Evolutionary conservation across 2,888 invertebrate genomes (phyloP).

Genomic region (Andrena camellia): DNA sequence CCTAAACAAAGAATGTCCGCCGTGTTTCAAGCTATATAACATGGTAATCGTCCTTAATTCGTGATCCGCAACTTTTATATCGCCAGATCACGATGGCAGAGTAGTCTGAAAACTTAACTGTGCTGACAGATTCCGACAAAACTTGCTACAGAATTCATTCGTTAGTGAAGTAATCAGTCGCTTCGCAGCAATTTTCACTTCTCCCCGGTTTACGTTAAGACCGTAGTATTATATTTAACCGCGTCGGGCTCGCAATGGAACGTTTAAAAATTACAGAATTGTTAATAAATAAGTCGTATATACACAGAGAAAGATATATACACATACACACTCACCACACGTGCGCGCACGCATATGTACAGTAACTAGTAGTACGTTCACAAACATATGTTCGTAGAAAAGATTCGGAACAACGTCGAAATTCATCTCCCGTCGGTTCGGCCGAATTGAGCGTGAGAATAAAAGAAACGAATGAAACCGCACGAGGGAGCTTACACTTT

Average conservation of each 20-base stretch:
- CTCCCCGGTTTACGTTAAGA: slow-evolving; percentile 41
- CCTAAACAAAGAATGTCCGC: slow-evolving; percentile 25
- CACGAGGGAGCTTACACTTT: slow-evolving; percentile 9
- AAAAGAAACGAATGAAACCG: slow-evolving; percentile 30
- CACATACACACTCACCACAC: slow-evolving; percentile 50
- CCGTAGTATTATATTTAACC: slow-evolving; percentile 38
- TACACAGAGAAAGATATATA: slow-evolving; percentile 67
- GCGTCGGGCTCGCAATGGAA: slow-evolving; percentile 55
- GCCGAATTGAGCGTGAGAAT: slow-evolving; percentile 64
- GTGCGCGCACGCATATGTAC: slow-evolving; percentile 62
- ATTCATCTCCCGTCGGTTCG: slow-evolving; percentile 57
- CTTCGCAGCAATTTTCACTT: slow-evolving; percentile 32
- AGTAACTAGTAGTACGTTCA: slow-evolving; percentile 65
- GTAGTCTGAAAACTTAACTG: slow-evolving; percentile 11
- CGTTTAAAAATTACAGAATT: slow-evolving; percentile 56
- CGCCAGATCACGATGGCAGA: neutral
- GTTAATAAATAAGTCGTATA: slow-evolving; percentile 73
- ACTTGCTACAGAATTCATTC: slow-evolving; percentile 41
- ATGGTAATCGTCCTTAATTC: neutral
- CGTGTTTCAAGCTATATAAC: neutral
- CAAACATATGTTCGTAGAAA: slow-evolving; percentile 68
- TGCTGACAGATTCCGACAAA: slow-evolving; percentile 20
- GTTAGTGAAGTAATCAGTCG: slow-evolving; percentile 43
- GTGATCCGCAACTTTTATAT: neutral
- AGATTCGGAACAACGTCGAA: slow-evolving; percentile 60